A percentile compares a stretch with the other conserved stretches of the same genome.
Evolutionary conservation across 2,797 vertebrate genomes (phyloP).

Genomic region (Oreonectes daqikongensis): DNA sequence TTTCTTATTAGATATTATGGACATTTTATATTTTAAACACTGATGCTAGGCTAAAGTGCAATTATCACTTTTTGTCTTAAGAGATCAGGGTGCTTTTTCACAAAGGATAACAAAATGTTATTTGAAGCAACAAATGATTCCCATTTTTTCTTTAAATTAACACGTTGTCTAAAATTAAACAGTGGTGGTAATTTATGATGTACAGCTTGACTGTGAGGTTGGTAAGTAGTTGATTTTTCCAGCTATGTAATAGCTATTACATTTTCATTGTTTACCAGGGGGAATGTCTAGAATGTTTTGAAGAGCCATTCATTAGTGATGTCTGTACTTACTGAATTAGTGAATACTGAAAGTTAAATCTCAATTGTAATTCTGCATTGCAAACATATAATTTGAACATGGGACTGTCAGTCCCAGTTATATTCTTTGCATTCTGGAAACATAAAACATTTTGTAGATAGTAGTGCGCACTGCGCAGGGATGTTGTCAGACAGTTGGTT

Average conservation of each 20-base stretch:
- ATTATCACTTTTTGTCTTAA: not conserved
- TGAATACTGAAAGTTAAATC: constrained; percentile 1
- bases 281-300: not conserved
- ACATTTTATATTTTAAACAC: no score
- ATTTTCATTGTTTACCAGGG: not conserved
- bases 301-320: not conserved
- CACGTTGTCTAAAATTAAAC: not conserved
- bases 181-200: not conserved
- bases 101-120: not conserved
- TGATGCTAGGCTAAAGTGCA: not conserved
- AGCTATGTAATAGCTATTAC: not conserved
- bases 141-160: not conserved
- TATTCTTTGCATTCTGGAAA: not conserved
- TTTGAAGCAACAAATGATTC: not conserved
- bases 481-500: not conserved
- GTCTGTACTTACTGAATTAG: not conserved
- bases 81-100: not conserved
- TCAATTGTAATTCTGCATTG: not conserved
- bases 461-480: not conserved
- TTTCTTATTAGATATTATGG: no score
- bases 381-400: not conserved
- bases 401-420: not conserved
- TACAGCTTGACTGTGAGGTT: not conserved
- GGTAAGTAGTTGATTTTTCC: not conserved
- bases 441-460: not conserved